Evolutionary conservation across 2,888 invertebrate species (phyloP), one percentile per base, ranked within the genome.

Genomic region (Magallana nippona): DNA sequence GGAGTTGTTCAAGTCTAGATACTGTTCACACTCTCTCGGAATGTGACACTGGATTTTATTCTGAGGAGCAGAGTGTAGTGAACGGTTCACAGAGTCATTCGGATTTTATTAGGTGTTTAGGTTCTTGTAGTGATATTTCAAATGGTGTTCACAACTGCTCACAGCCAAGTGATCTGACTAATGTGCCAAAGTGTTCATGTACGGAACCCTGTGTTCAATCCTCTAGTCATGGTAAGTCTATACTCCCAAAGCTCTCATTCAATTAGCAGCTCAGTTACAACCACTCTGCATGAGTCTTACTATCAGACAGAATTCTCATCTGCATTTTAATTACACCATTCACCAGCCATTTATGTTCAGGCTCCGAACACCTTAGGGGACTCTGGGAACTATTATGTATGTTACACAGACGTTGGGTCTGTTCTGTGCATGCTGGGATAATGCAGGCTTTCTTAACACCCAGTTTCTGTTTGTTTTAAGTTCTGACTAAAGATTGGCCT

Each of bases 1-100:
- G 85, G 13, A 89, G 88, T 57, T 79, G 57, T 57, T 57, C 57
- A 57, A 79, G 79, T 58, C 56, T 79, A n/a, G 55, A 56, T 15
- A 79, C 79, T 27, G 79, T 57, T 56, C 71, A 71, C 32, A 79
- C 79, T 0, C 57, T 44, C 15, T 79, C 79, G 22, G 79, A 79
- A 56, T 57, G 57, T 56, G 79, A 79, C 57, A 79, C 56, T 13
- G 79, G 56, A 27, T 79, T 79, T 22, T 56, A 57, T 11, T 79
- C 79, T 2, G 57, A 22, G 11, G 79, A 79, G n/a, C 79, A 22
- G 56, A 57, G 56, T 79, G 22, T 57, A 22, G 79, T 57, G 79
- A 27, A 56, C 22, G 22, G 79, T 22, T 27, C 32, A 27, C 71
- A 71, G 32, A 79, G 27, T 79, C 3, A 0, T 57, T 56, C 13